Percentiles rank a stretch among this genome's conserved stretches.
phyloP scores from a whole-genome alignment of 1,140 invertebrate species.

The Psix sp. region DNA sequence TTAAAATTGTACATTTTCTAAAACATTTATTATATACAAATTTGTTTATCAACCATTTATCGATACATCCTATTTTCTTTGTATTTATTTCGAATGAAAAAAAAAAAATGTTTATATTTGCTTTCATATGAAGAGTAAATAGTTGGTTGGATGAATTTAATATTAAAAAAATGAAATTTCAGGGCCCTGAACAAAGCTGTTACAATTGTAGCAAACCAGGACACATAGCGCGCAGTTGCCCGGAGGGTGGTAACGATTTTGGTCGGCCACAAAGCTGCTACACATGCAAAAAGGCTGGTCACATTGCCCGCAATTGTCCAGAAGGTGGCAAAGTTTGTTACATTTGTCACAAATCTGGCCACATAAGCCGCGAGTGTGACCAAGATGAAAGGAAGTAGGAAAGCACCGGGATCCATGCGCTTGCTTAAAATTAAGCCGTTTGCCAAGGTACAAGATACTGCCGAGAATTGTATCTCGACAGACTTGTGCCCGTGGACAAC shows the following conservation, averaged over 20 bases:
- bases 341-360: conserved; percentile 91
- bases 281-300: conserved; percentile 92
- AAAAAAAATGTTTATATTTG: too few species aligned
- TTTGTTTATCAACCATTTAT: too few species aligned
- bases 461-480: conserved; percentile 73
- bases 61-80: too few species aligned
- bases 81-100: too few species aligned
- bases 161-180: conserved; percentile 1
- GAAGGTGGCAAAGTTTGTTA: conserved; percentile 91
- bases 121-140: too few species aligned
- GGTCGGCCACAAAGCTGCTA: conserved; percentile 84
- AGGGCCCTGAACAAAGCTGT: conserved; percentile 87
- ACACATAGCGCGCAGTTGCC: conserved; percentile 91
- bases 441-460: conserved; percentile 69
- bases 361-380: conserved; percentile 93
- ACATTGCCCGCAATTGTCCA: conserved; percentile 92
- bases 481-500: conserved; percentile 67
- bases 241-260: conserved; percentile 78
- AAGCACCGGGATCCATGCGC: conserved; percentile 68
- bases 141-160: too few species aligned
- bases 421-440: conserved; percentile 73
- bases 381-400: conserved; percentile 83
- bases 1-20: too few species aligned
- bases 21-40: too few species aligned
- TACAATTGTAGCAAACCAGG: conserved; percentile 93